A percentile compares a stretch with the other conserved stretches of the same genome.
Conservation (phyloP, 1,140 invertebrate species). For the Aricia agestis region DNA sequence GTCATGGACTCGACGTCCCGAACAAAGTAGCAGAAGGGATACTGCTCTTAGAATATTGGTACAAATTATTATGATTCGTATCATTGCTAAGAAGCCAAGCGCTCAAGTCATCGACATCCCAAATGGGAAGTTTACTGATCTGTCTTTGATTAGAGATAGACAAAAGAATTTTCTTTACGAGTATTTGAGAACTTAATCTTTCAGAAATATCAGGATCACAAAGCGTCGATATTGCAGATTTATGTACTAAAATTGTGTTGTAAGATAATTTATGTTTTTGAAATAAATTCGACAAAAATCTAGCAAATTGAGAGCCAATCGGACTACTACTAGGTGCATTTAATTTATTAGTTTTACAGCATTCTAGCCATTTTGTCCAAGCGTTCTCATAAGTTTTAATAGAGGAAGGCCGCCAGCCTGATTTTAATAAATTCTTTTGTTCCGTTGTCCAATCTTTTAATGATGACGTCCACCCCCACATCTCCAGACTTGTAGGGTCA, state of each 20-base stretch:
- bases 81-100: conserved; percentile 14
- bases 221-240: conserved; percentile 44
- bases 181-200: conserved; percentile 26
- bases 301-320: conserved; percentile 20
- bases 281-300: conserved; percentile 24
- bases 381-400: conserved; percentile 25
- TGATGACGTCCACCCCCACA: conserved; percentile 36
- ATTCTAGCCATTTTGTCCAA: conserved; percentile 27
- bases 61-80: conserved; percentile 25
- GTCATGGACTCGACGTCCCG: conserved; percentile 32
- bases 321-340: conserved; percentile 15
- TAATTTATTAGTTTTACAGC: conserved; percentile 20
- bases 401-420: conserved; percentile 26
- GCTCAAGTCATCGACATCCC: conserved; percentile 31
- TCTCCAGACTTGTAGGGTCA: conserved; percentile 45
- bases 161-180: conserved; percentile 35
- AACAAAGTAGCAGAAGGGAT: conserved; percentile 27
- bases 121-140: conserved; percentile 32
- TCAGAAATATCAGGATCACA: conserved; percentile 1
- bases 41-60: conserved; percentile 23
- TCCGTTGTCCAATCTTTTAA: conserved; percentile 26
- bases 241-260: conserved; percentile 29
- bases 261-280: conserved; percentile 20
- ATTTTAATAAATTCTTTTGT: conserved; percentile 26
- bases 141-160: conserved; percentile 25